Conservation (phyloP, 2,113 vertebrate genomes). For the Cacatua alba region DNA sequence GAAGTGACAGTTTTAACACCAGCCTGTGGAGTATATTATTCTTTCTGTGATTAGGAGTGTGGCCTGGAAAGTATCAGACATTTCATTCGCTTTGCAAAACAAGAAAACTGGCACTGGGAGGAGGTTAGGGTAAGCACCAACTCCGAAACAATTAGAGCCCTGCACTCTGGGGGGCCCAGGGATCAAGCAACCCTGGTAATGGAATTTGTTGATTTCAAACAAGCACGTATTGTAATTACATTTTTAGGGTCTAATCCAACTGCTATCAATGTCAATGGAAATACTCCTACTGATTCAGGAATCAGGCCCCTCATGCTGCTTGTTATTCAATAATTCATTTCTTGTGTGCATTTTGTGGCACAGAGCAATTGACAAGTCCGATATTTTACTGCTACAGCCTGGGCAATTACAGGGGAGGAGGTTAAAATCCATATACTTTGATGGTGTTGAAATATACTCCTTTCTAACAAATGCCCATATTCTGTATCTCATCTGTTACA, state of each 20-base stretch:
- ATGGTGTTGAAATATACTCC: slow-evolving; percentile 41
- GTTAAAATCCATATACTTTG: slow-evolving; percentile 1
- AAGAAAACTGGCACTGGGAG: neutral
- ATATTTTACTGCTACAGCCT: slow-evolving; percentile 27
- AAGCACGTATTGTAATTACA: slow-evolving; percentile 28
- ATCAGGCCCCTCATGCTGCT: neutral
- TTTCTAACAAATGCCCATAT: slow-evolving; percentile 45
- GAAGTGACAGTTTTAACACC: neutral
- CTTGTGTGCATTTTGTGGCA: neutral
- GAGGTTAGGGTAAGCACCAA: neutral
- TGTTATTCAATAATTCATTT: slow-evolving; percentile 7
- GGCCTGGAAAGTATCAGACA: slow-evolving; percentile 42
- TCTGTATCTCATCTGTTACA: slow-evolving; percentile 56
- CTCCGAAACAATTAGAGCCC: neutral
- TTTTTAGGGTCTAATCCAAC: slow-evolving; percentile 30
- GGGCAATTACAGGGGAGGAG: slow-evolving; percentile 10
- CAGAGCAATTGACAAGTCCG: neutral
- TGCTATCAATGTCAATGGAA: slow-evolving; percentile 13
- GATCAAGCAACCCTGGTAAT: slow-evolving; percentile 29
- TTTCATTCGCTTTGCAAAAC: slow-evolving; percentile 2
- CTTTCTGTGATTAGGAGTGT: neutral
- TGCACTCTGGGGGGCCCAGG: neutral
- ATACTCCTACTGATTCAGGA: neutral
- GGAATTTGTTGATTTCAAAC: slow-evolving; percentile 41
- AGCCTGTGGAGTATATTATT: neutral